These are phyloP conservation scores for Leucozona laternaria DNA, from an alignment of 2,888 invertebrate genomes.

Conservation along the genomic window DNA sequence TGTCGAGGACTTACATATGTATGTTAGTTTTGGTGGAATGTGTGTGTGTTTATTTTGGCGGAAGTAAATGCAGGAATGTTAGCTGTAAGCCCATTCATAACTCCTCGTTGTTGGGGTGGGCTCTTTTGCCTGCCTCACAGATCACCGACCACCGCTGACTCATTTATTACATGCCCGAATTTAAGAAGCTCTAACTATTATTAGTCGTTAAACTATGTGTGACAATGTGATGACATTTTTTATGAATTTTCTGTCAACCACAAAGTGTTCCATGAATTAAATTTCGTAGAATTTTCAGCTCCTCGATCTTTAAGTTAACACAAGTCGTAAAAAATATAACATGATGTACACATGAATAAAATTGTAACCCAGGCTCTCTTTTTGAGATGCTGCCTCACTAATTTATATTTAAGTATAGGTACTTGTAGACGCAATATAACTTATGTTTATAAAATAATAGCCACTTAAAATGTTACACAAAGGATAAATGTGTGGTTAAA, in stretches of 20 bases:
- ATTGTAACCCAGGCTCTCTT: background rate
- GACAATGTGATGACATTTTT: background rate
- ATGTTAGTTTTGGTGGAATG: too few species aligned
- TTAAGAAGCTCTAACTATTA: background rate
- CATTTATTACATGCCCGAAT: too few species aligned
- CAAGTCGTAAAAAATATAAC: background rate
- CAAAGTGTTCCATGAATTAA: background rate
- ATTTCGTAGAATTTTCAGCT: background rate
- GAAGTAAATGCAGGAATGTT: too few species aligned
- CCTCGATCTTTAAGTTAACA: background rate
- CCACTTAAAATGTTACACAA: background rate
- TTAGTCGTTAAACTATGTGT: background rate
- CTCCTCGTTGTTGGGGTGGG: too few species aligned
- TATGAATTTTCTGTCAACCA: background rate
- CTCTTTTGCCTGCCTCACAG: too few species aligned
- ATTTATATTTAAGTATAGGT: conserved; percentile 1
- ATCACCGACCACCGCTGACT: too few species aligned
- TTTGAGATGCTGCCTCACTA: background rate
- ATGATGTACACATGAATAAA: background rate
- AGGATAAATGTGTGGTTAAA: background rate
- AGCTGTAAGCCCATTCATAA: too few species aligned
- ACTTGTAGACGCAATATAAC: background rate
- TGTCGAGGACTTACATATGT: too few species aligned
- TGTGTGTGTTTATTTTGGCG: too few species aligned
- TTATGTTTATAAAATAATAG: background rate